Conservation (phyloP, 2,113 vertebrate species). For the Fregetta grallaria region DNA sequence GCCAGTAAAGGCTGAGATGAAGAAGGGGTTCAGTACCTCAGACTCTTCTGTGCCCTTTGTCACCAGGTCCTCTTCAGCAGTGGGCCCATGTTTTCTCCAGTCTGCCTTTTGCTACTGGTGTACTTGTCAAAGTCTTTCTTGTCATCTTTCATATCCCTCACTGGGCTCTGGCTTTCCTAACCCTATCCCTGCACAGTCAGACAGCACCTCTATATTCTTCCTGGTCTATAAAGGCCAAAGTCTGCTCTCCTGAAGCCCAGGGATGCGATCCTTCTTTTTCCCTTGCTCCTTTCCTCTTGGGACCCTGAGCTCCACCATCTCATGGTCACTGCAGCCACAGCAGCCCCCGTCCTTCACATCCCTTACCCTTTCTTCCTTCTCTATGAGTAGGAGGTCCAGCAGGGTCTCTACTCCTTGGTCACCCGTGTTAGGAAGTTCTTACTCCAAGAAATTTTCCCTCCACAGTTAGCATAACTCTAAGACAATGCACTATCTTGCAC, state of each 20-base stretch:
- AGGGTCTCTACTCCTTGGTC: not conserved
- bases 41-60: not conserved
- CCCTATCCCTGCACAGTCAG: not conserved
- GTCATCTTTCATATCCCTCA: not conserved
- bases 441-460: not conserved
- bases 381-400: not conserved
- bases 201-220: not conserved
- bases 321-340: not conserved
- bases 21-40: not conserved
- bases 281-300: not conserved
- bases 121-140: not conserved
- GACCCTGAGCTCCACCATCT: not conserved
- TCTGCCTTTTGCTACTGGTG: not conserved
- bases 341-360: not conserved
- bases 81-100: not conserved
- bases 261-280: not conserved
- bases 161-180: not conserved
- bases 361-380: not conserved
- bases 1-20: not conserved
- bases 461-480: not conserved
- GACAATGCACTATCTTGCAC: not conserved
- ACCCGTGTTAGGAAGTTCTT: not conserved
- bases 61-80: not conserved
- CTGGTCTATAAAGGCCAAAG: not conserved
- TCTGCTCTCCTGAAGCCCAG: not conserved